These are phyloP conservation scores for Pygocentrus nattereri DNA, from an alignment of 2,797 vertebrate genomes.

Conservation along the genomic window DNA sequence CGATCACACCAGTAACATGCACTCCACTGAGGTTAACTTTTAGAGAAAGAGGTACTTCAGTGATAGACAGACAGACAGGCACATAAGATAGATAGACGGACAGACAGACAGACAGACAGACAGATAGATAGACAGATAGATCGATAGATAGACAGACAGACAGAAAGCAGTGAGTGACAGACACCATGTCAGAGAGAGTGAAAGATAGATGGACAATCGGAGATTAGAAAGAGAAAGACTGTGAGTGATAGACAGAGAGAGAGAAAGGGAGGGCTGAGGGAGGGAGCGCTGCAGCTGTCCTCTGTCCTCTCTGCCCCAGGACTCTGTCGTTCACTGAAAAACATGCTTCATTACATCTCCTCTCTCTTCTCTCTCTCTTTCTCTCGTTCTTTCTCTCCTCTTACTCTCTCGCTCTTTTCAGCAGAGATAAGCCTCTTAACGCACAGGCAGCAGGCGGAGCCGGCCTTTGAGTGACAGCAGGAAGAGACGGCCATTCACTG, in stretches of 20 bases:
- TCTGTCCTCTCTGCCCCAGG: slow-evolving; percentile 93
- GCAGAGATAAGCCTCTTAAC: slow-evolving; percentile 99
- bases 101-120: neutral
- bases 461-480: slow-evolving; percentile 99
- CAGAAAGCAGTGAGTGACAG: slow-evolving; percentile 43
- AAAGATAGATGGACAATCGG: slow-evolving; percentile 45
- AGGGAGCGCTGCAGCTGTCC: slow-evolving; percentile 95
- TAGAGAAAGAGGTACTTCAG: no score
- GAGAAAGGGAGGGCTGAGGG: slow-evolving; percentile 48
- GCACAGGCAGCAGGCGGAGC: slow-evolving; percentile 97
- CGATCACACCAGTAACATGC: no score
- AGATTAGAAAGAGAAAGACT: slow-evolving; percentile 47
- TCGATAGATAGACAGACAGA: slow-evolving; percentile 21
- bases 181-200: slow-evolving; percentile 61
- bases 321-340: slow-evolving; percentile 98
- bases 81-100: no score
- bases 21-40: no score
- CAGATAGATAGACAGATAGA: slow-evolving; percentile 31
- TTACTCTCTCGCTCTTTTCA: slow-evolving; percentile 81
- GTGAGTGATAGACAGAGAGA: neutral
- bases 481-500: slow-evolving; percentile 99
- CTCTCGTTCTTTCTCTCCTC: slow-evolving; percentile 74
- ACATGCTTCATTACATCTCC: slow-evolving; percentile 99
- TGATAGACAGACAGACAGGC: no score
- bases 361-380: slow-evolving; percentile 89